phyloP scores from a whole-genome alignment of 2,888 invertebrate species.

The Cremastinae sp. region DNA sequence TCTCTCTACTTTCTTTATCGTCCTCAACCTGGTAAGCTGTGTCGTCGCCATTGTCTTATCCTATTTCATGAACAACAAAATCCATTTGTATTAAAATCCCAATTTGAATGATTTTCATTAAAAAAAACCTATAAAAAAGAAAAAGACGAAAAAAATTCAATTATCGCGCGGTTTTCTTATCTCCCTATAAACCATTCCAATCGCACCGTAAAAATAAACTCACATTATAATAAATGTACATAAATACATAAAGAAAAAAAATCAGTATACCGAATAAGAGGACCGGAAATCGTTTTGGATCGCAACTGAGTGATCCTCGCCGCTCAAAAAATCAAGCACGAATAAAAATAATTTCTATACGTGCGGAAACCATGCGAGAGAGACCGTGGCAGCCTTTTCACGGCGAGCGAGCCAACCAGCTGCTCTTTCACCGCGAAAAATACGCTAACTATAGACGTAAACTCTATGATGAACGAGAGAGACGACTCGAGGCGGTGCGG shows the following conservation, averaged over 20 bases:
- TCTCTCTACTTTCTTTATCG: conserved; percentile 88
- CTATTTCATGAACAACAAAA: conserved; percentile 15
- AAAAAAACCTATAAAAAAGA: background rate
- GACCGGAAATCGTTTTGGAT: conserved; percentile 3
- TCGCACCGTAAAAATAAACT: too few species aligned
- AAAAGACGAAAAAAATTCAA: too few species aligned
- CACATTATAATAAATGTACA: too few species aligned
- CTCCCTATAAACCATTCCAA: too few species aligned
- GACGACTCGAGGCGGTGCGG: too few species aligned
- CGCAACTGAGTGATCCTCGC: conserved; percentile 6
- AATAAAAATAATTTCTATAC: conserved; percentile 70
- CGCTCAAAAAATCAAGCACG: conserved; percentile 51
- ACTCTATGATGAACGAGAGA: background rate
- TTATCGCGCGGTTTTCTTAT: too few species aligned
- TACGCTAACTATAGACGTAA: conserved; percentile 7
- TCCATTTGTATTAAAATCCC: background rate
- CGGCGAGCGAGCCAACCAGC: conserved; percentile 29
- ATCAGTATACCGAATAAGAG: background rate
- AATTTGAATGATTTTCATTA: conserved; percentile 5
- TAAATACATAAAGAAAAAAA: too few species aligned
- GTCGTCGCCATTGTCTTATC: conserved; percentile 73
- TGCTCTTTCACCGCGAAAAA: conserved; percentile 47
- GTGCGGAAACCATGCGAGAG: conserved; percentile 67
- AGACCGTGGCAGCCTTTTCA: conserved; percentile 40
- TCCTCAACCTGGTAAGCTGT: conserved; percentile 79